Percentiles rank a stretch among this genome's conserved stretches.
phyloP scores from a whole-genome alignment of 2,888 invertebrate species.

The Epirrhoe alternata region DNA sequence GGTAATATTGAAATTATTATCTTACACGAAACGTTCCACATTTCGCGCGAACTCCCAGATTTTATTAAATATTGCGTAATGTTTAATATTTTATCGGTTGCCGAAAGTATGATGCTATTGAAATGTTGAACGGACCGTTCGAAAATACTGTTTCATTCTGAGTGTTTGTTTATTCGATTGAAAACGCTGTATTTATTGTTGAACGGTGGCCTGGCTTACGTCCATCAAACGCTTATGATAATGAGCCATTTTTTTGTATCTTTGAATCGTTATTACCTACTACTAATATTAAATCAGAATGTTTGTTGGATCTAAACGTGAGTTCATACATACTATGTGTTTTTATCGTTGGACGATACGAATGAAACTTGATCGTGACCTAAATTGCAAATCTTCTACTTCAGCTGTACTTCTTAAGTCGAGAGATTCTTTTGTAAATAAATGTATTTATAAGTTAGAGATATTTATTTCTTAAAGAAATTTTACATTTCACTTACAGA shows the following conservation, averaged over 20 bases:
- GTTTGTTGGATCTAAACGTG: neutral
- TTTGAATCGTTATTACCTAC: neutral
- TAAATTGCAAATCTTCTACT: neutral
- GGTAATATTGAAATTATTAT: neutral
- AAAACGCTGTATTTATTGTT: slow-evolving; percentile 44
- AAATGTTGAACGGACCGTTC: slow-evolving; percentile 55
- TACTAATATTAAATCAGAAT: too few species aligned
- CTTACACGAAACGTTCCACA: neutral
- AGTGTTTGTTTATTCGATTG: slow-evolving; percentile 50
- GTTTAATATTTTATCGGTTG: slow-evolving; percentile 61
- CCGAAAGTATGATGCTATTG: slow-evolving; percentile 55
- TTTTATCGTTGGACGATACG: neutral
- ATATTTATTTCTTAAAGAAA: too few species aligned
- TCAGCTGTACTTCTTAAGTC: too few species aligned
- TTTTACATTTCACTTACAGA: too few species aligned
- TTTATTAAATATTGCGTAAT: slow-evolving; percentile 53
- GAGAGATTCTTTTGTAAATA: too few species aligned
- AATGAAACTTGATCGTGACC: neutral
- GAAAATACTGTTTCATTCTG: slow-evolving; percentile 50
- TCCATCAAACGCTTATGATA: slow-evolving; percentile 38
- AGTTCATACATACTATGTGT: neutral
- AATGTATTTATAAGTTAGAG: too few species aligned
- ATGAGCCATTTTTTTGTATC: slow-evolving; percentile 17
- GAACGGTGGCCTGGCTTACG: slow-evolving; percentile 35
- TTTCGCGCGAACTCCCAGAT: neutral